A percentile compares a stretch with the other conserved stretches of the same genome.
phyloP scores from a whole-genome alignment of 2,797 vertebrate species.

The Odontamblyopus lacepedii region DNA sequence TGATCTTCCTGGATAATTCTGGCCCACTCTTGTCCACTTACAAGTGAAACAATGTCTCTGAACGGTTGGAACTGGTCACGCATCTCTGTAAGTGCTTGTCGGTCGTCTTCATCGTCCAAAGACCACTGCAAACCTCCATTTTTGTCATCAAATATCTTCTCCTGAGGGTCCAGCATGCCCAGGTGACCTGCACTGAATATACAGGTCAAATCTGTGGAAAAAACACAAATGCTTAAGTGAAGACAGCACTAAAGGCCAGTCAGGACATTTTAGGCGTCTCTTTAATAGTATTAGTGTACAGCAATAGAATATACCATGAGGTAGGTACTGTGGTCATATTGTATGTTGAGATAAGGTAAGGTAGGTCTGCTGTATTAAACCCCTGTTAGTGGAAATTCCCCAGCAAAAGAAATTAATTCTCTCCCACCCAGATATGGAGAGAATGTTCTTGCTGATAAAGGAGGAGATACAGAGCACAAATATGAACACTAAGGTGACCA shows the following conservation, averaged over 20 bases:
- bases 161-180: conserved; percentile 83
- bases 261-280: no score
- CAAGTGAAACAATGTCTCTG: conserved; percentile 71
- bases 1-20: conserved; percentile 59
- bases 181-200: conserved; percentile 81
- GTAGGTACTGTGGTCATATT: background rate
- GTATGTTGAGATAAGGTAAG: background rate
- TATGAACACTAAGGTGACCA: no score
- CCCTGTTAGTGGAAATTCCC: no score
- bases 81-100: conserved; percentile 57
- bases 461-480: no score
- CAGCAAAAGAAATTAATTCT: no score
- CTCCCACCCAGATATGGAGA: no score
- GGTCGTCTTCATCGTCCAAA: conserved; percentile 73
- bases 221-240: background rate
- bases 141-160: conserved; percentile 73
- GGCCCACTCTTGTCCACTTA: conserved; percentile 63
- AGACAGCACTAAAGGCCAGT: no score
- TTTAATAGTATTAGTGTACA: no score
- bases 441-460: no score
- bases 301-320: no score
- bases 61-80: conserved; percentile 83
- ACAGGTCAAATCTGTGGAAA: conserved; percentile 79
- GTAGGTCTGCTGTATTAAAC: no score
- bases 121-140: conserved; percentile 76